Evolutionary conservation across 2,888 invertebrate species (phyloP), one percentile per base, ranked within the genome.

Genomic region (Sisyra terminalis): DNA sequence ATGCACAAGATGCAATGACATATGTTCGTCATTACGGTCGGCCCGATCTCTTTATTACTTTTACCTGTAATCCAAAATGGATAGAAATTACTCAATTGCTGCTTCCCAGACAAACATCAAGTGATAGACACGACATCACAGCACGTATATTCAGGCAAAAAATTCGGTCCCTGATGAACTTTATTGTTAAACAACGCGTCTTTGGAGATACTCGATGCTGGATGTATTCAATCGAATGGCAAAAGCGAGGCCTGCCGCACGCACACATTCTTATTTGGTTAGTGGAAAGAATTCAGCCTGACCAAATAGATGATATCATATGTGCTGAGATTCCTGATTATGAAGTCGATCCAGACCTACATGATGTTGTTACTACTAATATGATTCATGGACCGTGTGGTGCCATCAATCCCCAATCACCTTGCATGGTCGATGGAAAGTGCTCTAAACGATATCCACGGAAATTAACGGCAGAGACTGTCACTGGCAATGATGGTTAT

Each of bases 401-500:
- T 3, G 18, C n/a, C 10, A 40, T 51, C 9, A 59, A 58, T 48
- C 40, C 32, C 5, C 48, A 49, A 15, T 53, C 57, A 17, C 55
- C 57, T 2, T 64, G 62, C 50, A 63, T 61, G 60, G 45, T 46
- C n/a, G 49, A 56, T 37, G 55, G 54, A 2, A 50, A 48, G 41
- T 65, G 63, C 50, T 44, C 49, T 0, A 46, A 46, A 41, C 40
- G 41, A 24, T 46, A 45, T 43, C 45, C 43, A 44, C 45, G 51
- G 40, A 32, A 14, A 30, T 50, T 55, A 3, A 36, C 42, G 16
- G 40, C 47, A 3, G 54, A 52, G 9, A 55, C 55, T 14, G 46
- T 52, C 10, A 56, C 54, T 11, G 52, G 49, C 34, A 49, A 55
- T 38, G 52, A 56, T 48, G 57, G 55, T 32, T 56, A 54, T 49